Percentiles rank a stretch among this genome's conserved stretches.
phyloP scores from a whole-genome alignment of 2,113 vertebrate genomes.

The Cercopithecus mona region DNA sequence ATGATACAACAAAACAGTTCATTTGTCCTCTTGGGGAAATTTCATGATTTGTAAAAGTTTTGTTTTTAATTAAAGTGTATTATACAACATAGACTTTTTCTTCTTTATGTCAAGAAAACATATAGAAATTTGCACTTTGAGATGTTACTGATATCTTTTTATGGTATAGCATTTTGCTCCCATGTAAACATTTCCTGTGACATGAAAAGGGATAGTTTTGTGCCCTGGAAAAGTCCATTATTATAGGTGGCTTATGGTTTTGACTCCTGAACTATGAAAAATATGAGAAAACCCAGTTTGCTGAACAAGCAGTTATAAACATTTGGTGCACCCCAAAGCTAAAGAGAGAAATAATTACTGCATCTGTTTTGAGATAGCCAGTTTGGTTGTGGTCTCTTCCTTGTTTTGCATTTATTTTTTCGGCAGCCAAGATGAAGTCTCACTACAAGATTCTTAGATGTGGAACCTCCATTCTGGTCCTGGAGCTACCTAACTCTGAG shows the following conservation, averaged over 20 bases:
- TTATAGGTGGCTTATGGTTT: slow-evolving; percentile 86
- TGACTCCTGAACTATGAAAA: slow-evolving; percentile 85
- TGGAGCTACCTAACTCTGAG: slow-evolving; percentile 72
- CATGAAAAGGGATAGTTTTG: slow-evolving; percentile 85
- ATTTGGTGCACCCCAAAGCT: slow-evolving; percentile 83
- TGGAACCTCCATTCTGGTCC: slow-evolving; percentile 75
- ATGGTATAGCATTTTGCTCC: slow-evolving; percentile 84
- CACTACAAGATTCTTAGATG: slow-evolving; percentile 75
- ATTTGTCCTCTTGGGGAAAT: slow-evolving; percentile 71
- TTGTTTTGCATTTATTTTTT: slow-evolving; percentile 73
- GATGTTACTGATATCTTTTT: slow-evolving; percentile 86
- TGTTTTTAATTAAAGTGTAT: slow-evolving; percentile 86
- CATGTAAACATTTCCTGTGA: slow-evolving; percentile 85
- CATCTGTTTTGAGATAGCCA: slow-evolving; percentile 83
- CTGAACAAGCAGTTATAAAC: slow-evolving; percentile 85
- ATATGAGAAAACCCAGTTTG: slow-evolving; percentile 84
- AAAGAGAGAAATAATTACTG: slow-evolving; percentile 84
- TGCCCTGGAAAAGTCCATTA: slow-evolving; percentile 84
- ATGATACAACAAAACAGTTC: slow-evolving; percentile 62
- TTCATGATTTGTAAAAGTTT: slow-evolving; percentile 80
- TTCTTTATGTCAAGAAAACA: slow-evolving; percentile 82
- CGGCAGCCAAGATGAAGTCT: slow-evolving; percentile 81
- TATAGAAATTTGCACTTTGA: slow-evolving; percentile 85
- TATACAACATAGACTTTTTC: slow-evolving; percentile 75
- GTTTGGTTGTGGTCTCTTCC: slow-evolving; percentile 79